A percentile compares a stretch with the other conserved stretches of the same genome.
phyloP scores from a whole-genome alignment of 1,140 invertebrate genomes.

The Zaprionus lachaisei region DNA sequence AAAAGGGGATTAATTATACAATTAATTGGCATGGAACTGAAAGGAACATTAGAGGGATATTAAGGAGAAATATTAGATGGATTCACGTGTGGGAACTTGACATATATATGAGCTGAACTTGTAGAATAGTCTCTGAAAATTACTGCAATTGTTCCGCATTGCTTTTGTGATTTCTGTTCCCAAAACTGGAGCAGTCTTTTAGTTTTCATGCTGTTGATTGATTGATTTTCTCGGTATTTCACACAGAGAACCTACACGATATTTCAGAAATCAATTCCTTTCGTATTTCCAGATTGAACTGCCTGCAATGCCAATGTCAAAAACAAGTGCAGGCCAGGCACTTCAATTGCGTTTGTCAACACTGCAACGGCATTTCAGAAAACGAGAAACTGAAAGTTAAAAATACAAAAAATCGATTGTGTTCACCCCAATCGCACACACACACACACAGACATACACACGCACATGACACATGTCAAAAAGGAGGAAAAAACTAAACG shows the following conservation, averaged over 20 bases:
- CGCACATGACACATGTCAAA: slow-evolving; percentile 72
- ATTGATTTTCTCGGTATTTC: slow-evolving; percentile 16
- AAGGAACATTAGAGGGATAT: neutral
- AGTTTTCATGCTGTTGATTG: neutral
- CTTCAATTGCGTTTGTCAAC: slow-evolving; percentile 62
- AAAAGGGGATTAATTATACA: neutral
- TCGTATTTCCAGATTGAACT: neutral
- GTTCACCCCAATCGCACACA: slow-evolving; percentile 46
- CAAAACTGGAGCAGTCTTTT: neutral
- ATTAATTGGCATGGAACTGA: neutral
- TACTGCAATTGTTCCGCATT: neutral
- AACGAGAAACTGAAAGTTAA: slow-evolving; percentile 32
- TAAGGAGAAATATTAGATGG: neutral
- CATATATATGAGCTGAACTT: neutral
- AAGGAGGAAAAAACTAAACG: slow-evolving; percentile 36
- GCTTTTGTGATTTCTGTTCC: too few relatives aligned
- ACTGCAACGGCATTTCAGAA: neutral
- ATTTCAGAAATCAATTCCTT: slow-evolving; percentile 8
- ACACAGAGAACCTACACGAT: neutral
- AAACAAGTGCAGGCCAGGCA: slow-evolving; percentile 32
- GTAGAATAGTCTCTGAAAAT: neutral
- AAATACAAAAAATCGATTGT: slow-evolving; percentile 75
- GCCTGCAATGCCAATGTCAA: slow-evolving; percentile 65
- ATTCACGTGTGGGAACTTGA: neutral
- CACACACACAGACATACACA: slow-evolving; percentile 25